Conservation (phyloP, 2,888 invertebrate genomes). For the Diaphora mendica region DNA sequence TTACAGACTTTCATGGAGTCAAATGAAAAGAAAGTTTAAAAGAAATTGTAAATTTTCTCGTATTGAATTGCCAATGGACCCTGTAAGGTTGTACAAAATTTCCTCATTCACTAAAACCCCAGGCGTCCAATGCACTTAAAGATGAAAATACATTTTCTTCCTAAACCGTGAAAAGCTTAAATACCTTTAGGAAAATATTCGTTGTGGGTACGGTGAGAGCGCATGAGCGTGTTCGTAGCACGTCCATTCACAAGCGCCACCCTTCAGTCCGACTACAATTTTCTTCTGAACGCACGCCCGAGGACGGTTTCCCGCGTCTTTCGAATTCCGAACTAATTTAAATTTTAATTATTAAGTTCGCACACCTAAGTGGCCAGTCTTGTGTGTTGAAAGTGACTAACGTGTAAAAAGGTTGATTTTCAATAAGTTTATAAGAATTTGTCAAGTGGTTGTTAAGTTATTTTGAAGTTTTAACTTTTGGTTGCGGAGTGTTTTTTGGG, state of each 20-base stretch:
- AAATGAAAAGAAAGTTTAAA: slow-evolving; percentile 19
- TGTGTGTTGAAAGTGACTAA: slow-evolving; percentile 49
- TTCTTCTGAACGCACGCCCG: slow-evolving; percentile 73
- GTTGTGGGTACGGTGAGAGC: slow-evolving; percentile 59
- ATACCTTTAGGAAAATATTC: slow-evolving; percentile 63
- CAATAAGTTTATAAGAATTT: slow-evolving; percentile 26
- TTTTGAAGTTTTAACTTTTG: slow-evolving; percentile 33
- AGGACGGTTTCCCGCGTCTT: slow-evolving; percentile 68
- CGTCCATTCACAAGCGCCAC: slow-evolving; percentile 72
- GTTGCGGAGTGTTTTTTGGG: slow-evolving; percentile 38
- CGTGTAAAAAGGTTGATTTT: slow-evolving; percentile 41
- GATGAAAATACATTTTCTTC: slow-evolving; percentile 50
- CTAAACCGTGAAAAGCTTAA: slow-evolving; percentile 66
- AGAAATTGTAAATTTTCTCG: slow-evolving; percentile 29
- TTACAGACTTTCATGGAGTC: slow-evolving; percentile 10
- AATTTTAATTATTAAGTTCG: slow-evolving; percentile 60
- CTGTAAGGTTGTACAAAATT: slow-evolving; percentile 30
- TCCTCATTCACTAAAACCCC: slow-evolving; percentile 47
- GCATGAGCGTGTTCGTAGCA: slow-evolving; percentile 71
- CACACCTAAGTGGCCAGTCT: slow-evolving; percentile 56
- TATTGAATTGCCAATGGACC: slow-evolving; percentile 23
- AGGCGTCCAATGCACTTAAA: slow-evolving; percentile 57
- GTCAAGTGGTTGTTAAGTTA: slow-evolving; percentile 22
- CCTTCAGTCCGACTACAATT: slow-evolving; percentile 78
- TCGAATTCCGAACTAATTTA: slow-evolving; percentile 73